Base-by-base conservation (phyloP, 2,888 invertebrate species). In the Diarsia dahlii region DNA sequence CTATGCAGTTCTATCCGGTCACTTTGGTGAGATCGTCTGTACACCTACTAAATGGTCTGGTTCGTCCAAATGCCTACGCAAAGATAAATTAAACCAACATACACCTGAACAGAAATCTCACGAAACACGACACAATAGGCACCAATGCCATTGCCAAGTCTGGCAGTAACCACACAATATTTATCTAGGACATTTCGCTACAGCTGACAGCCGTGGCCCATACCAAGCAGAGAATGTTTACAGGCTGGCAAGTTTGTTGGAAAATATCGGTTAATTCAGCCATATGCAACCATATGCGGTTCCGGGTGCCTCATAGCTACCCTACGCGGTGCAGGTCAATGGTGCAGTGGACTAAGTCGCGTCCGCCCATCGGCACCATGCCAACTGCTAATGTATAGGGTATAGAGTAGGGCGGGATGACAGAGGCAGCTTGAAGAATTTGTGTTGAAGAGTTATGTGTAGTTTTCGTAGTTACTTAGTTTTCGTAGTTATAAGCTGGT, bases 331-430 rank as follows among this genome's bases (percentile, higher is more conserved):
- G 84, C 93, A 87, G 96, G 96, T 96, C 96, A 96, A 94, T 96
- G 96, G 96, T 95, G 95, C 96, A 96, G 94, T 96, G 95, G 96
- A 96, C 96, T 96, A 96, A 94, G 95, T 78, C 89, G 92, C 93
- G 92, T 94, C 95, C 95, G 95, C 91, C 92, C 89, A 84, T 88
- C 88, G 95, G 95, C 95, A 91, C 81, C 87, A 85, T 78, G 95
- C 96, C 96, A 95, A 96, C 94, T 94, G 92, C 94, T 94, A 94
- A 95, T 95, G 91, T 87, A 89, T 84, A 79, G 79, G 63, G 8
- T 81, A 87, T 80, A 95, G 95, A 90, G 77, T 84, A 93, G 23
- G 0, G 0, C 1, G 18, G 3, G 4, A 15, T 20, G 1, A 12
- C 20, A 77, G 83, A 84, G 34, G 18, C 2, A 56, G 23, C 6